Conservation (phyloP, 2,797 vertebrate species). For the Dipus sagitta region DNA sequence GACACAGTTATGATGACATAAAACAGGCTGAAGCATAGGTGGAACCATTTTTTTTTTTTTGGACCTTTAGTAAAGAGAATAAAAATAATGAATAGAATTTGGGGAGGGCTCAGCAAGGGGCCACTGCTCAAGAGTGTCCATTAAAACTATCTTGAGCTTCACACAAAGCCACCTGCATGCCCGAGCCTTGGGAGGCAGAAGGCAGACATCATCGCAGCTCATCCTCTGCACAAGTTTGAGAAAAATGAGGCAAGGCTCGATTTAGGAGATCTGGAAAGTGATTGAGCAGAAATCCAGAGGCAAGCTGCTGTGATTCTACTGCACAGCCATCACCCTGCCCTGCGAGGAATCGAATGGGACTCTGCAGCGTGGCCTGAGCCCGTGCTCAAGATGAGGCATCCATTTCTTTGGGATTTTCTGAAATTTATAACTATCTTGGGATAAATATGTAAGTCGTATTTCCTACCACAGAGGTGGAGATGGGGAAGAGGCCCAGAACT, state of each 20-base stretch:
- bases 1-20: not conserved
- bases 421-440: conserved; percentile 7
- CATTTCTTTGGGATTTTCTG: not conserved
- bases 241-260: not conserved
- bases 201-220: not conserved
- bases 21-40: not conserved
- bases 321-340: accelerated
- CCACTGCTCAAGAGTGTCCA: not conserved
- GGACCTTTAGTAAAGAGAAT: not conserved
- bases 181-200: not conserved
- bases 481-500: not conserved
- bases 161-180: not conserved
- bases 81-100: not conserved
- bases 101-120: not conserved
- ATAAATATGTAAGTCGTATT: not conserved
- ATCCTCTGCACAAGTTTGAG: not conserved
- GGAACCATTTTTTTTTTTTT: not conserved
- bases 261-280: not conserved
- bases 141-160: not conserved
- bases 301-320: not conserved
- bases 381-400: not conserved
- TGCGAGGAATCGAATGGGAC: not conserved
- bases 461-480: not conserved
- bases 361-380: not conserved
- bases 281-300: not conserved